Base-by-base conservation (phyloP, 2,888 invertebrate species). In the Lycia hirtaria region DNA sequence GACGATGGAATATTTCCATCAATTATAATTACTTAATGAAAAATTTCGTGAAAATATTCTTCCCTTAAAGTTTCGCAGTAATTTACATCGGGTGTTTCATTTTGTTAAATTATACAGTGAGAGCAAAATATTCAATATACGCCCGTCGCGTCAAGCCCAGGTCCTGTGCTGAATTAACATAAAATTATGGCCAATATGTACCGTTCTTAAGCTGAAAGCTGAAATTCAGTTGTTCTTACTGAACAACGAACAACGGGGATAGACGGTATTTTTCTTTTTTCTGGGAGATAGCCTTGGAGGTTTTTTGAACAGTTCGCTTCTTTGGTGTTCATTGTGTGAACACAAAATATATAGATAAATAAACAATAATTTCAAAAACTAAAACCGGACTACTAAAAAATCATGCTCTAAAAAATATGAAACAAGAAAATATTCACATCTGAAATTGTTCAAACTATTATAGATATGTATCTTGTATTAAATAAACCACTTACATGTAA, bases 71-170 rank as follows among this genome's bases (percentile, higher is more conserved):
- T 26, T 51, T 32, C 33, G 28, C 22, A 44, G 44, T 40, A 45
- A 33, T 55, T 55, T 40, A 40, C 44, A 38, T 45, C 28, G 33
- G 37, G 7, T 38, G 68, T 78, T 81, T 77, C 73, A 78, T 80
- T 80, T 78, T 69, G 65, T 72, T 70, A 76, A 80, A 83, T 81
- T 83, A 82, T 81, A 80, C 82, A 73, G 77, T 78, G 73, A 71
- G 76, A 75, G 75, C 73, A 81, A 83, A 82, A 83, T 83, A 83
- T 84, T 82, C 82, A 83, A 84, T 84, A 83, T 80, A 72, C 69
- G 78, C 15, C 26, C 26, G 77, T 65, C 70, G 77, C 26, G 77
- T 65, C 70, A 77, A 68, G 71, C 69, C 71, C 73, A 69, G 73
- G 78, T 78, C 65, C 76, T 69, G 73, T 74, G 62, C 67, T 63